Base-by-base conservation (phyloP, 2,113 vertebrate species). In the Prunella fulvescens region DNA sequence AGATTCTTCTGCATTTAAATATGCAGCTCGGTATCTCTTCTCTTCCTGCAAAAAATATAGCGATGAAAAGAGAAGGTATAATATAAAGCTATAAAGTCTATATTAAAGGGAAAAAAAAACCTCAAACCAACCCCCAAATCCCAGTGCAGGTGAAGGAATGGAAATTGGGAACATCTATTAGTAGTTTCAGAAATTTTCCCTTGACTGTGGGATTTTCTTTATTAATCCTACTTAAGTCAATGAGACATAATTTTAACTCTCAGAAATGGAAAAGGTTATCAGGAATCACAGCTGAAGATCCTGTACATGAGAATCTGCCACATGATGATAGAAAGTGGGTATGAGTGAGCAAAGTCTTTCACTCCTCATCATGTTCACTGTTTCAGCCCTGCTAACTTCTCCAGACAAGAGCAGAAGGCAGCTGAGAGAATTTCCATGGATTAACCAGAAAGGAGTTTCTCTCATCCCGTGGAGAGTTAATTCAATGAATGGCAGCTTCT, bases 31-130 rank as follows among this genome's bases (percentile, higher is more conserved):
- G 50, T 98, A 97, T 20, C 98, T 98, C 42, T 99, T 99, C 94
- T 99, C 99, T 94, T 99, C 99, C 99, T 99, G 97, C 26, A 66
- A 94, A 74, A 96, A 93, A 88, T 23, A 93, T 26, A 91, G 78
- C 11, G 48, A 86, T 90, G 72, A 76, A 83, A 88, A 23, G 26
- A 81, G 22, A 80, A 54, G 20, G 24, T 48, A 23, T 33, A 67
- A 76, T 9, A 71, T 5, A 11, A 87, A 85, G 18, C 31, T 57
- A 40, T 26, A 12, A 57, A 54, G 10, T 19, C 47, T 19, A 24
- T 6, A 67, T 25, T 39, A 39, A 61, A 74, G 24, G 24, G 33
- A 16, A 16, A 57, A 24, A 19, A 61, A 6, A 16, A 7, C 22
- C 1, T 12, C 14, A 16, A 42, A 28, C 18, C 47, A 86, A 6